phyloP scores from a whole-genome alignment of 2,113 vertebrate species.

The Spheniscus mendiculus region DNA sequence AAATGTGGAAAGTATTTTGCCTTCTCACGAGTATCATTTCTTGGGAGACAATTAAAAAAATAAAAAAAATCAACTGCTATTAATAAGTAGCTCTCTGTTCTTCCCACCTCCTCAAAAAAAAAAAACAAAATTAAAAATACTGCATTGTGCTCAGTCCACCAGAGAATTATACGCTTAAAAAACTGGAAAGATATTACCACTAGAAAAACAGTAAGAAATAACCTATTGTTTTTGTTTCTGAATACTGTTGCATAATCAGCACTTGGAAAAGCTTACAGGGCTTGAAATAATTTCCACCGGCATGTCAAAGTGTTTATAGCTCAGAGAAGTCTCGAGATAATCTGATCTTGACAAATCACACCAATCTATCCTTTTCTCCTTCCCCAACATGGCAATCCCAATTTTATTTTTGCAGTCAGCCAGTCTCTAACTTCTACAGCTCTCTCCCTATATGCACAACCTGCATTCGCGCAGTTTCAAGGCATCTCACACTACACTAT shows the following conservation, averaged over 20 bases:
- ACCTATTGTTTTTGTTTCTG: not conserved
- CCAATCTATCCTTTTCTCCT: not conserved
- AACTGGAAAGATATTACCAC: not conserved
- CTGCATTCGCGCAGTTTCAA: fast-evolving
- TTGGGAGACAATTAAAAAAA: not conserved
- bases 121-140: not conserved
- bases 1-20: not conserved
- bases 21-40: not conserved
- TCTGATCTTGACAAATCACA: not conserved
- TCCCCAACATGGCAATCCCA: not conserved
- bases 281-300: not conserved
- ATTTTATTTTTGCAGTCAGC: not conserved
- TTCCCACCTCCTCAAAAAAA: not conserved
- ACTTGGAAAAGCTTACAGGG: not conserved
- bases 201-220: not conserved
- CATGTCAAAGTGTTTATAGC: not conserved
- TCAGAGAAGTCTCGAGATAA: not conserved
- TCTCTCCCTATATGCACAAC: fast-evolving
- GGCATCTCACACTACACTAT: fast-evolving
- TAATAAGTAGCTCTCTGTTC: not conserved
- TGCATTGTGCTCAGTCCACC: not conserved
- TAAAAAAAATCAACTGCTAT: not conserved
- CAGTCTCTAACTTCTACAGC: not conserved
- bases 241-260: not conserved
- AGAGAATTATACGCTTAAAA: not conserved